These are phyloP conservation scores for Cyrtonyx montezumae DNA, from an alignment of 2,113 vertebrate species.

Conservation along the genomic window DNA sequence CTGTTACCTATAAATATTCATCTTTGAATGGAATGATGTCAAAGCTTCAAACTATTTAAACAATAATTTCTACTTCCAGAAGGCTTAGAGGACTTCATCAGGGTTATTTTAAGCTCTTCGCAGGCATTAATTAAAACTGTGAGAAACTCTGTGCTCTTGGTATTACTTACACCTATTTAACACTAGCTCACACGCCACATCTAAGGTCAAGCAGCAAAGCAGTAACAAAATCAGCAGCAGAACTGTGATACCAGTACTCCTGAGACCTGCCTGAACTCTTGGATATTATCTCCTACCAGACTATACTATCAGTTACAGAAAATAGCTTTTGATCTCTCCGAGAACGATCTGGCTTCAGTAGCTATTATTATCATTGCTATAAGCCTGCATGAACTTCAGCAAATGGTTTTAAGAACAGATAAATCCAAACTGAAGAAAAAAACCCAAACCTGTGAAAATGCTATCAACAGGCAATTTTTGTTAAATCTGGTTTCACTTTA, in stretches of 20 bases:
- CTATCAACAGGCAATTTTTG: slow-evolving; percentile 31
- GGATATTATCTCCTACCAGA: not conserved
- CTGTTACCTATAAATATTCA: not conserved
- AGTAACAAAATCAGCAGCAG: not conserved
- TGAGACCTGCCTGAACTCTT: not conserved
- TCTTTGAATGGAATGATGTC: not conserved
- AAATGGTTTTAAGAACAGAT: not conserved
- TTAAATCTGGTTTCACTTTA: slow-evolving; percentile 47
- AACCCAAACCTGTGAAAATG: not conserved
- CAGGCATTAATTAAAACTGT: not conserved
- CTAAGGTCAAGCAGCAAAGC: not conserved
- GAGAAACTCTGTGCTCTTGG: not conserved
- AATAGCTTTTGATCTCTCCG: not conserved
- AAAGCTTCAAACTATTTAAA: not conserved
- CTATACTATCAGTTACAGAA: not conserved
- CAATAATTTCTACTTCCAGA: not conserved
- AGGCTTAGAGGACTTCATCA: not conserved
- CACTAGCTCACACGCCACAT: not conserved
- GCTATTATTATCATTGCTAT: not conserved
- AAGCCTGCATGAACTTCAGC: not conserved
- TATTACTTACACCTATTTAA: not conserved
- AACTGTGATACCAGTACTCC: not conserved
- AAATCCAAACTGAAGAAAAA: not conserved
- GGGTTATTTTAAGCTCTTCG: not conserved
- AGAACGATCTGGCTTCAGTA: not conserved